Conservation (phyloP, 2,113 vertebrate species). For the Rhizomys pruinosus region DNA sequence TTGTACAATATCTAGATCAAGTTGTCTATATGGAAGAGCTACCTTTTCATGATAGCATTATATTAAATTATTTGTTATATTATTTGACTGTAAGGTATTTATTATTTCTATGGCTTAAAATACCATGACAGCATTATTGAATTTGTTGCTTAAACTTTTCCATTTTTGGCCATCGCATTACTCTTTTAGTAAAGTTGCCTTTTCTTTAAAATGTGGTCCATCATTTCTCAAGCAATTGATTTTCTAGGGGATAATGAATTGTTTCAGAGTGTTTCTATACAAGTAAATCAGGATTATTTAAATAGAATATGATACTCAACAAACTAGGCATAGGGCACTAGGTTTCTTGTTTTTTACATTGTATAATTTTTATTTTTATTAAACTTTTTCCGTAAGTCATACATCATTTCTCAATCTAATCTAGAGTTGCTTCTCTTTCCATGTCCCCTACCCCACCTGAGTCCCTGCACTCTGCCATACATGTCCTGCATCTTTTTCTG, state of each 20-base stretch:
- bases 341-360: too few species aligned
- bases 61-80: not conserved
- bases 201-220: not conserved
- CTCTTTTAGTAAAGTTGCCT: not conserved
- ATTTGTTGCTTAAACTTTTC: not conserved
- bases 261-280: not conserved
- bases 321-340: not conserved
- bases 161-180: not conserved
- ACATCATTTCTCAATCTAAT: too few species aligned
- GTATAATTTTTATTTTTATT: too few species aligned
- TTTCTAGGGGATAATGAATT: not conserved
- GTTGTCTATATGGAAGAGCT: not conserved
- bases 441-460: too few species aligned
- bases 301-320: not conserved
- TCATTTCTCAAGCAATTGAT: not conserved
- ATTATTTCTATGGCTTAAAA: not conserved
- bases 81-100: not conserved
- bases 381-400: too few species aligned
- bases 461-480: too few species aligned
- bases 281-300: not conserved
- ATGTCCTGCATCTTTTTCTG: too few species aligned
- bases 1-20: not conserved
- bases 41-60: not conserved
- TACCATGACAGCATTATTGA: not conserved
- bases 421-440: too few species aligned